phyloP scores from a whole-genome alignment of 2,113 vertebrate genomes.

The Epinephelus cyanopodus region DNA sequence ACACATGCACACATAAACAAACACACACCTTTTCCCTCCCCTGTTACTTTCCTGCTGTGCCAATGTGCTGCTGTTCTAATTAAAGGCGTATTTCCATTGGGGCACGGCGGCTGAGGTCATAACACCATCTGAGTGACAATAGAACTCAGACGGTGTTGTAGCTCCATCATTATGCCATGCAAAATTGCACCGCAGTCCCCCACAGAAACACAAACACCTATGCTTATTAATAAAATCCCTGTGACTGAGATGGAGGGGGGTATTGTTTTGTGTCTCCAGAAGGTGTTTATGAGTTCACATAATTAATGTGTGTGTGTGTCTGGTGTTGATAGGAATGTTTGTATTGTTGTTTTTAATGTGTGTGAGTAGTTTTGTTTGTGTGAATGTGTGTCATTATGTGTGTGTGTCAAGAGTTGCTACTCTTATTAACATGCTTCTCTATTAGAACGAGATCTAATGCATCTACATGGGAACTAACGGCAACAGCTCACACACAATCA shows the following conservation, averaged over 20 bases:
- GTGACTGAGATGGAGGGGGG: slow-evolving; percentile 5
- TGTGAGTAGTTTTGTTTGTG: background rate
- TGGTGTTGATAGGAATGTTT: slow-evolving; percentile 15
- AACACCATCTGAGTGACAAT: slow-evolving; percentile 49
- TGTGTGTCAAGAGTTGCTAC: slow-evolving; percentile 5
- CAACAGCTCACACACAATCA: background rate
- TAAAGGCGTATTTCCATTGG: slow-evolving; percentile 49
- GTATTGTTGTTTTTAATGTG: background rate
- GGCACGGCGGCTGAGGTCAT: slow-evolving; percentile 25
- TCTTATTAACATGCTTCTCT: slow-evolving; percentile 27
- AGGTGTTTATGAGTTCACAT: slow-evolving; percentile 39
- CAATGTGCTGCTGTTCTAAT: slow-evolving; percentile 63
- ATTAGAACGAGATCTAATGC: slow-evolving; percentile 5
- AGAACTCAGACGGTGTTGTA: slow-evolving; percentile 32
- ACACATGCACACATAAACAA: background rate
- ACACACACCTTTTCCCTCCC: slow-evolving; percentile 6
- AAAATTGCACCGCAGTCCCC: slow-evolving; percentile 1
- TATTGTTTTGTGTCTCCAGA: slow-evolving; percentile 21
- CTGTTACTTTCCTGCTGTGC: slow-evolving; percentile 36
- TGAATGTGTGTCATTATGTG: background rate
- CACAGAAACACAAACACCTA: slow-evolving; percentile 42
- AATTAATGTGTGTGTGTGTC: slow-evolving; percentile 38
- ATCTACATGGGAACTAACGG: slow-evolving; percentile 3
- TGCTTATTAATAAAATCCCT: slow-evolving; percentile 37
- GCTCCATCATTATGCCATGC: slow-evolving; percentile 38